Conservation (phyloP, 2,888 invertebrate genomes). For the Lissonota sp. region DNA sequence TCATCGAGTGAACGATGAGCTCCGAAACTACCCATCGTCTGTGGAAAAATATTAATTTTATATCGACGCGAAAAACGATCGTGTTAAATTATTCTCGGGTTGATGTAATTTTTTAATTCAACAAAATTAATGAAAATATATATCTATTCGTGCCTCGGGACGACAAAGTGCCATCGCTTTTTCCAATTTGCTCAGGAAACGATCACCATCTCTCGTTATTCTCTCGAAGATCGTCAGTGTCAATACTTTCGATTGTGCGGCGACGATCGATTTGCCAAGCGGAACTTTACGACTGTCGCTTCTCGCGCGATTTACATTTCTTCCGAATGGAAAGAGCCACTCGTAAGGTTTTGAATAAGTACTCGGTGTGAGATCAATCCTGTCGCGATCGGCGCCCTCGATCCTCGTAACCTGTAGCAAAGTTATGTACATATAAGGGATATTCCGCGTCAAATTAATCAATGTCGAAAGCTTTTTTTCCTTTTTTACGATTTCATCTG, state of each 20-base stretch:
- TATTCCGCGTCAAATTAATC: too few relatives aligned
- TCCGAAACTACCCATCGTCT: constrained; percentile 22
- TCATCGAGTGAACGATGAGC: not conserved
- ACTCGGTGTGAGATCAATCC: constrained; percentile 68
- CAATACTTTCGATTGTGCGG: constrained; percentile 65
- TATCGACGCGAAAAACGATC: constrained; percentile 1
- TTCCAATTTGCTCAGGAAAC: constrained; percentile 70
- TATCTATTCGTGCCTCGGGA: constrained; percentile 37
- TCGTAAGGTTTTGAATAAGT: constrained; percentile 76
- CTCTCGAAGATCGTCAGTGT: constrained; percentile 67
- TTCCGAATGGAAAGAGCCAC: constrained; percentile 77
- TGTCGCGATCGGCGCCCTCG: constrained; percentile 64
- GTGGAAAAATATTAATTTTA: constrained; percentile 12
- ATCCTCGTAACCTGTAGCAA: constrained; percentile 46
- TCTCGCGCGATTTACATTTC: constrained; percentile 65
- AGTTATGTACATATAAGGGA: too few relatives aligned
- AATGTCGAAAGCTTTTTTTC: too few relatives aligned
- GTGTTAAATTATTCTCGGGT: too few relatives aligned
- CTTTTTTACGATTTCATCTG: too few relatives aligned
- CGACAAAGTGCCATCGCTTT: constrained; percentile 69
- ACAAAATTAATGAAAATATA: too few relatives aligned
- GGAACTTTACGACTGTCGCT: constrained; percentile 67
- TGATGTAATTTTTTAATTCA: not conserved
- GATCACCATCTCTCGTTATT: constrained; percentile 68
- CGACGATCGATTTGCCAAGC: constrained; percentile 40